Conservation (phyloP, 2,888 invertebrate genomes). For the Drosophila lacicola region DNA sequence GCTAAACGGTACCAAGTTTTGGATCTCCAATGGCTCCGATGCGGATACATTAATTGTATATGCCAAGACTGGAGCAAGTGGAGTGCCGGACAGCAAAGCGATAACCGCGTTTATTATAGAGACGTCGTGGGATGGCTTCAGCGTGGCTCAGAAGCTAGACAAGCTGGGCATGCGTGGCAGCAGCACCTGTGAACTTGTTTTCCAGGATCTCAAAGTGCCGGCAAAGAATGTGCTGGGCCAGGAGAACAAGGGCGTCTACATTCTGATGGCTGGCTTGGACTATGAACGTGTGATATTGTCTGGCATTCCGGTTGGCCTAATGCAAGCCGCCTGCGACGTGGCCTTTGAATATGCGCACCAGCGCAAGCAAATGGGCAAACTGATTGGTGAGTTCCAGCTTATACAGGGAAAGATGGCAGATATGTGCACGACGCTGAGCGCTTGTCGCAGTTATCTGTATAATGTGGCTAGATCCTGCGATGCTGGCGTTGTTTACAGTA, state of each 20-base stretch:
- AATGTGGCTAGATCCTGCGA: conserved; percentile 94
- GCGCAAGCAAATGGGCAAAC: conserved; percentile 95
- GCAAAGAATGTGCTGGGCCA: conserved; percentile 93
- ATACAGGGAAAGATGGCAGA: conserved; percentile 90
- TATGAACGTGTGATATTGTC: conserved; percentile 95
- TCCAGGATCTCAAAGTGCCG: conserved; percentile 96
- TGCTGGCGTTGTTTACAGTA: conserved; percentile 90
- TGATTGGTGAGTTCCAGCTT: conserved; percentile 97
- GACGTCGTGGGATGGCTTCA: conserved; percentile 94
- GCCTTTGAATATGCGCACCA: conserved; percentile 98
- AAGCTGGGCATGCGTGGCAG: conserved; percentile 99
- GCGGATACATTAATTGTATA: conserved; percentile 98
- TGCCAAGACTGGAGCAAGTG: conserved; percentile 90
- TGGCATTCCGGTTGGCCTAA: conserved; percentile 96
- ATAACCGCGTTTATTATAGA: conserved; percentile 98
- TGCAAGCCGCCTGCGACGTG: conserved; percentile 97
- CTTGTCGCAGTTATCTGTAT: conserved; percentile 96
- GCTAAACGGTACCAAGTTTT: conserved; percentile 98
- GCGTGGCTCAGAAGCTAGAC: conserved; percentile 94
- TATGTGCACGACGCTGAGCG: conserved; percentile 91
- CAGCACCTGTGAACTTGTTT: conserved; percentile 97
- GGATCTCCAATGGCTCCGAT: conserved; percentile 99
- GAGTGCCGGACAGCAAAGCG: conserved; percentile 91
- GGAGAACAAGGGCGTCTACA: conserved; percentile 96
- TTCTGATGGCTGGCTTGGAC: conserved; percentile 98